Base-by-base conservation (phyloP, 2,888 invertebrate species). In the Smittia aterrima region DNA sequence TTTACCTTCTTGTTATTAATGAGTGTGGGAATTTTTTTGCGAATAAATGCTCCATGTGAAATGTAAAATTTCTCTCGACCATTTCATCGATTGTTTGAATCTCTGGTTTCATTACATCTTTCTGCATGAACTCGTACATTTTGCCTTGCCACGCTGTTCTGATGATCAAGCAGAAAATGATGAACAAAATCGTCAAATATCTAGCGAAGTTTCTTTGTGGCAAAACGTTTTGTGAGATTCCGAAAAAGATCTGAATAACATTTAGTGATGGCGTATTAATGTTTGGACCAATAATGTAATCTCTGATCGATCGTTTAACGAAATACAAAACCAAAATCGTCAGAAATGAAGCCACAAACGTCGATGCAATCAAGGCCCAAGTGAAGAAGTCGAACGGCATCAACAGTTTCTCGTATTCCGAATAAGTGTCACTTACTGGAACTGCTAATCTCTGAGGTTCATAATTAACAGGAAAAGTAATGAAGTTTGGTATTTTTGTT, bases 91-190 rank as follows among this genome's bases (percentile, higher is more conserved):
- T 54, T 53, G 70, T 18, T 4, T n/a, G 11, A 1, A 25, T 20
- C 18, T 41, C 22, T 18, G 53, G 70, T 20, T 53, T 54, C 1
- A 4, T 16, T 11, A 27, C 18, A 20, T 32, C 53, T 7, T 47
- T 53, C 3, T 41, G 24, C n/a, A 70, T n/a, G 7, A 13, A 11
- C 1, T 70, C 53, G n/a, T 22, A 70, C 1, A 70, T n/a, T 24
- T 24, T 53, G n/a, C 70, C 70, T 70, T 70, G 53, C 47, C 53
- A 70, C n/a, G 32, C 13, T 13, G 53, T 27, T 18, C 70, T 18
- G n/a, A 70, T 13, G 11, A 70, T 53, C 16, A 70, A 7, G 7
- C 53, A 53, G 13, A 22, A 54, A 1, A 53, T 7, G 3, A 54
- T 4, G 7, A 54, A 54, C 11, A 16, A 25, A 13, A 54, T 41